These are phyloP conservation scores for Hypotaenidia okinawae DNA, from an alignment of 2,797 vertebrate genomes.

Conservation along the genomic window DNA sequence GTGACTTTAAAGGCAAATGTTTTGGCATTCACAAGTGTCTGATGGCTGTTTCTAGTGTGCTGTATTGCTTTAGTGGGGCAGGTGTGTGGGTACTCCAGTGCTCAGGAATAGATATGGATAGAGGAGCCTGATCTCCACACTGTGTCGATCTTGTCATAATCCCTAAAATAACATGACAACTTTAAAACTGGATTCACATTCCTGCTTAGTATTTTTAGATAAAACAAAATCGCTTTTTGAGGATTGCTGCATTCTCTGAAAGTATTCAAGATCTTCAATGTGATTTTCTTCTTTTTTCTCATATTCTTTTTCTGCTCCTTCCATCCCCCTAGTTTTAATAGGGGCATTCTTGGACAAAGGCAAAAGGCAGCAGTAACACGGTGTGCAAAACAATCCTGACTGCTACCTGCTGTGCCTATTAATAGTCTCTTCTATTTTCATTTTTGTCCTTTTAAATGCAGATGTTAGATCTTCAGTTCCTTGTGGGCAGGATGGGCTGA, in stretches of 20 bases:
- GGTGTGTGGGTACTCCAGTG: not conserved
- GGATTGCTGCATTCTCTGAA: not conserved
- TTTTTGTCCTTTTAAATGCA: not conserved
- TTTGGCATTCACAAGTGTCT: not conserved
- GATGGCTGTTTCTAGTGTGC: not conserved
- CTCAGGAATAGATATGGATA: not conserved
- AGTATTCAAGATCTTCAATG: not conserved
- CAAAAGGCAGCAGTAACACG: not conserved
- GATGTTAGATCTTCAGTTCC: not conserved
- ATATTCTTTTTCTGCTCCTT: not conserved
- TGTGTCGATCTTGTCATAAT: not conserved
- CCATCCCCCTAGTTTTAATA: not conserved
- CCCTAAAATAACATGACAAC: not conserved
- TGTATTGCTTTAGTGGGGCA: not conserved
- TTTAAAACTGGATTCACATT: not conserved
- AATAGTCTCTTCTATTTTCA: not conserved
- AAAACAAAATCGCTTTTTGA: not conserved
- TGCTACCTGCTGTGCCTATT: not conserved
- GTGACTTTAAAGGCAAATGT: not conserved
- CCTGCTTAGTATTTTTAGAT: not conserved
- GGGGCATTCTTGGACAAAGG: not conserved
- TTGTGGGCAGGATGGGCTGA: not conserved
- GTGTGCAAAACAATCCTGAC: not conserved
- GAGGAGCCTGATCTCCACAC: not conserved
- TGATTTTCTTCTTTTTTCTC: no score